Evolutionary conservation across 2,888 invertebrate species (phyloP), one percentile per base, ranked within the genome.

Genomic region (Carcina quercana): DNA sequence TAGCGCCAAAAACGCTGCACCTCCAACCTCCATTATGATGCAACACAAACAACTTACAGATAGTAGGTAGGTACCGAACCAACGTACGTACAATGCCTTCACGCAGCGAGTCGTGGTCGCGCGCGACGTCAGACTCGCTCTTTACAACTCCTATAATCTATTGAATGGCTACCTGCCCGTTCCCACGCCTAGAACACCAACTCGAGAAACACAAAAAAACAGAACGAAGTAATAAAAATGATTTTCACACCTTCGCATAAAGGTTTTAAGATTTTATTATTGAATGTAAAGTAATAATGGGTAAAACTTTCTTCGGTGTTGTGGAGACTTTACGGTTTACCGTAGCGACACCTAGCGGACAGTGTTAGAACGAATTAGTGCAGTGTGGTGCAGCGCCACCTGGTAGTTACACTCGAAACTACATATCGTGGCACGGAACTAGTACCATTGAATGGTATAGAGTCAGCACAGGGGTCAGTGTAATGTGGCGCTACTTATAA

Each of bases 231-330:
- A 74, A 76, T 73, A 69, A 72, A 76, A 78, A 76, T 75, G 42
- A 78, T 78, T 80, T 80, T 82, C 79, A 82, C 83, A 82, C 83
- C 82, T 82, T 71, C 71, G 69, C 66, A 65, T 73, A 70, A 74
- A 70, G 70, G 63, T 64, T 69, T 69, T 62, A 60, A 61, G 42
- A 52, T 70, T 75, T 75, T 75, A 74, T 73, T 72, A 20, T n/a
- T 59, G 62, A 63, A 67, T 74, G 69, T 76, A 70, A 79, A 78
- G 68, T 76, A 72, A 73, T 74, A 69, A 75, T 72, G 64, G 59
- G 64, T 53, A 52, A 50, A 71, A 72, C 71, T 74, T 74, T 70
- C 64, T 67, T 53, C 40, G 12, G 10, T 37, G 40, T 45, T 33
- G 35, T 17, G 11, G 11, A 25, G 38, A 43, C 32, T 38, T 44